phyloP scores from a whole-genome alignment of 2,797 vertebrate species.

The Manis pentadactyla region DNA sequence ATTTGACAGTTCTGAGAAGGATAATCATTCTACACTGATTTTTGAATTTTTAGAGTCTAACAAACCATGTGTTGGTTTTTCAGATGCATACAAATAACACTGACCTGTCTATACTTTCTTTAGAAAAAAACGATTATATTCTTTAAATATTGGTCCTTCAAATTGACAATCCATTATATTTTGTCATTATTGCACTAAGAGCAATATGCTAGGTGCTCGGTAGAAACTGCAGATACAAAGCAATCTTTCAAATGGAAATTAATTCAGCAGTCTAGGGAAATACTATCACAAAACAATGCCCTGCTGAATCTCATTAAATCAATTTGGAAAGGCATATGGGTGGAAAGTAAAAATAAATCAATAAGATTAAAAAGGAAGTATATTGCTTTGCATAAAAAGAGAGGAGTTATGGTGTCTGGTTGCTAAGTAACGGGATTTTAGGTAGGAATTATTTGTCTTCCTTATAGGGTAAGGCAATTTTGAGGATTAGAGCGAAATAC shows the following conservation, averaged over 20 bases:
- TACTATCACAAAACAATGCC: slow-evolving; percentile 77
- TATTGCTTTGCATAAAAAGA: slow-evolving; percentile 53
- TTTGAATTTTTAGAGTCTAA: slow-evolving; percentile 43
- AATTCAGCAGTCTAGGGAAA: slow-evolving; percentile 81
- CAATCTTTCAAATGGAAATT: slow-evolving; percentile 82
- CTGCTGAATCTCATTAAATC: slow-evolving; percentile 77
- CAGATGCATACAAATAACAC: not conserved
- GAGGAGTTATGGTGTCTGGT: slow-evolving; percentile 58
- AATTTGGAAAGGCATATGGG: slow-evolving; percentile 77
- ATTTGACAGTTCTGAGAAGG: not conserved
- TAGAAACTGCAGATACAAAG: slow-evolving; percentile 48
- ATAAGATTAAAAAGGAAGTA: slow-evolving; percentile 75
- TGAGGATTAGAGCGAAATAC: slow-evolving; percentile 49
- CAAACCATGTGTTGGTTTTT: not conserved
- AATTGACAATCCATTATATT: not conserved
- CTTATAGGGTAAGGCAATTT: slow-evolving; percentile 58
- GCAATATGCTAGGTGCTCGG: not conserved
- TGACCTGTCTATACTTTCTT: not conserved
- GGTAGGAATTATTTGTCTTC: slow-evolving; percentile 65
- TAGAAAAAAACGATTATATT: not conserved
- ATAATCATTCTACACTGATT: slow-evolving; percentile 42
- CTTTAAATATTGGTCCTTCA: slow-evolving; percentile 17
- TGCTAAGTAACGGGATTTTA: slow-evolving; percentile 71
- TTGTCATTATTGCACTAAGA: slow-evolving; percentile 43
- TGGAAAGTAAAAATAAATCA: slow-evolving; percentile 81